These are phyloP conservation scores for Caradrina clavipalpis DNA, from an alignment of 2,888 invertebrate genomes.

Conservation along the genomic window DNA sequence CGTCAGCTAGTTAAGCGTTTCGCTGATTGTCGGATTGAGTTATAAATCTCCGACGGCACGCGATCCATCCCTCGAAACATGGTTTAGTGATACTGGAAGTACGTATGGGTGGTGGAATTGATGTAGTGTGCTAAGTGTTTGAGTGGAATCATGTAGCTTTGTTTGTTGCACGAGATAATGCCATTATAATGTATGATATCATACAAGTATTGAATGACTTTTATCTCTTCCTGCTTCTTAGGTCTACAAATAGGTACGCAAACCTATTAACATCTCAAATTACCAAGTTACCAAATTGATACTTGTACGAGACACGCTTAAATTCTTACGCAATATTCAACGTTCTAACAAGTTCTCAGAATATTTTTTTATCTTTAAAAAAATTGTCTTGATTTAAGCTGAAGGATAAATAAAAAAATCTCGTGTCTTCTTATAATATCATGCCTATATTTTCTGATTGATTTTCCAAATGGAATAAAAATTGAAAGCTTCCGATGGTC, in stretches of 20 bases:
- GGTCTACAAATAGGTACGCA: too few species aligned
- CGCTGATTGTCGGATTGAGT: conserved; percentile 89
- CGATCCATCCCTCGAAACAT: conserved; percentile 80
- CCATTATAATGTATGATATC: neutral
- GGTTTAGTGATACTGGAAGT: conserved; percentile 70
- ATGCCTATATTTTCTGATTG: conserved; percentile 13
- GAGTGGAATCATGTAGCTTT: neutral
- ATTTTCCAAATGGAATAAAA: conserved; percentile 41
- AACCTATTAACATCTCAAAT: too few species aligned
- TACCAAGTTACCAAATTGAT: too few species aligned
- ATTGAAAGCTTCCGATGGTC: conserved; percentile 46
- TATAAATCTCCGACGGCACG: conserved; percentile 88
- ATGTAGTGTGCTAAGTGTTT: conserved; percentile 22
- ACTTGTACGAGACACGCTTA: too few species aligned
- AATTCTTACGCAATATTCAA: too few species aligned
- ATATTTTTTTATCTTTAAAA: too few species aligned
- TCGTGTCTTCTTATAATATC: neutral
- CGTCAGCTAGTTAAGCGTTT: conserved; percentile 89
- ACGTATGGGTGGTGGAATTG: conserved; percentile 43
- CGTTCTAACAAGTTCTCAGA: too few species aligned
- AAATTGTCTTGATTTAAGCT: too few species aligned
- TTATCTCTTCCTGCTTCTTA: too few species aligned
- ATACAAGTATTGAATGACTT: too few species aligned
- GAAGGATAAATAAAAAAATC: neutral
- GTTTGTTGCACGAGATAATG: neutral